These are phyloP conservation scores for Idris sp. DNA, from an alignment of 1,140 invertebrate genomes.

Conservation along the genomic window DNA sequence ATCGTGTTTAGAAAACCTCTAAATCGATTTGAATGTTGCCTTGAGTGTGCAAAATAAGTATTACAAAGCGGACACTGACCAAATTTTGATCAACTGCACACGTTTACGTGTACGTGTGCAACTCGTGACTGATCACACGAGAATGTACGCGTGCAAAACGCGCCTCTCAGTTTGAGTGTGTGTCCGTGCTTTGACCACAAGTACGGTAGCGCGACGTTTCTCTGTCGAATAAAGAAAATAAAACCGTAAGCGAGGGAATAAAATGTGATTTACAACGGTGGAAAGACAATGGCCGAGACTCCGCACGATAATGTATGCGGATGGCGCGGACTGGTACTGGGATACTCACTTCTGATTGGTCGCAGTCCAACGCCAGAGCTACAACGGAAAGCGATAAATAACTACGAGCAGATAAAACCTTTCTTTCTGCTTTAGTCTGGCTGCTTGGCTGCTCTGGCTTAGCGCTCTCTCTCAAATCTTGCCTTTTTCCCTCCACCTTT, in stretches of 20 bases:
- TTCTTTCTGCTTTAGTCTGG: conserved; percentile 71
- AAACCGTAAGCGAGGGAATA: conserved; percentile 78
- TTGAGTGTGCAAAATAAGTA: no score
- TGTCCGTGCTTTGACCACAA: conserved; percentile 66
- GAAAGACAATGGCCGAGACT: conserved; percentile 78
- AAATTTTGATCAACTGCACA: conserved; percentile 31
- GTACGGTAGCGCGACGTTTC: conserved; percentile 78
- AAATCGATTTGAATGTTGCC: no score
- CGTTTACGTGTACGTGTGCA: conserved; percentile 35
- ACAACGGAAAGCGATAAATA: conserved; percentile 79
- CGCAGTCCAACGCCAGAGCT: conserved; percentile 74
- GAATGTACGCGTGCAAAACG: conserved; percentile 58
- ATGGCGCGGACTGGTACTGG: conserved; percentile 78
- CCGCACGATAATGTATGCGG: conserved; percentile 78
- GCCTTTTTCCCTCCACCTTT: conserved; percentile 38
- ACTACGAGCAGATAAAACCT: conserved; percentile 78
- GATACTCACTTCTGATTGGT: conserved; percentile 78
- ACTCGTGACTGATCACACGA: conserved; percentile 55
- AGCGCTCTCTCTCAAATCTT: conserved; percentile 68
- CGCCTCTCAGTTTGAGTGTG: conserved; percentile 36
- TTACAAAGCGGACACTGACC: not conserved
- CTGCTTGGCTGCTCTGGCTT: conserved; percentile 65
- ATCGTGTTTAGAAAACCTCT: no score
- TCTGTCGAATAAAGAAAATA: conserved; percentile 76
- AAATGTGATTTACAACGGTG: conserved; percentile 79